Evolutionary conservation across 2,113 vertebrate species (phyloP), one percentile per base, ranked within the genome.

Genomic region (Anguilla rostrata): DNA sequence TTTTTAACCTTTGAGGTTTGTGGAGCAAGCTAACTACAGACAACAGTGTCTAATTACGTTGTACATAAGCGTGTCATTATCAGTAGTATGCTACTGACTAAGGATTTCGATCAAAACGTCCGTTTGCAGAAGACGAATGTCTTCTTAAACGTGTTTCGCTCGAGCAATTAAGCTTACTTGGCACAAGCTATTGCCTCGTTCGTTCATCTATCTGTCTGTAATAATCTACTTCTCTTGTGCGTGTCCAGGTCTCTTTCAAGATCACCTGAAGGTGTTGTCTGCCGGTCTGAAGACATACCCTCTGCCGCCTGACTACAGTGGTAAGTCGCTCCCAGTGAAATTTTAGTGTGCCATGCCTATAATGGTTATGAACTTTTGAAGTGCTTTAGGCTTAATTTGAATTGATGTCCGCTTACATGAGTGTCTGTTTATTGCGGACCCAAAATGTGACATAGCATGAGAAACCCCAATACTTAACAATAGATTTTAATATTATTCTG

Each of bases 301-400:
- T 5, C 89, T 94, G 0, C 97, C 97, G 5, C 97, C 97, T 26
- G 91, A 96, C 87, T 97, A 94, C 89, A 96, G 94, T n/a, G 95
- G 98, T 98, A 94, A 95, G 93, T 26, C 0, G 81, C 63, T 11
- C 39, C 41, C 29, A 16, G 9, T 12, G 49, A 53, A 46, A 46
- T 46, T 9, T 9, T 46, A 46, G 4, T 46, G 4, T 46, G 43
- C 43, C 43, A 46, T 46, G 43, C 43, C 34, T 34, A 34, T 34
- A 34, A 34, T 34, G 34, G 34, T 34, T 34, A 34, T 1, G 34
- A 53, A 53, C 8, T 53, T 53, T 53, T 53, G 49, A 53, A 11
- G 1, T 53, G 49, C 4, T 53, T 14, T 53, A 11, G 12, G 9
- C 49, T 12, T 53, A 53, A 53, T 53, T 53, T 53, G 49, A 53